Percentiles rank a stretch among this genome's conserved stretches.
Conservation (phyloP, 1,140 invertebrate genomes). For the Anthonomus grandis region DNA sequence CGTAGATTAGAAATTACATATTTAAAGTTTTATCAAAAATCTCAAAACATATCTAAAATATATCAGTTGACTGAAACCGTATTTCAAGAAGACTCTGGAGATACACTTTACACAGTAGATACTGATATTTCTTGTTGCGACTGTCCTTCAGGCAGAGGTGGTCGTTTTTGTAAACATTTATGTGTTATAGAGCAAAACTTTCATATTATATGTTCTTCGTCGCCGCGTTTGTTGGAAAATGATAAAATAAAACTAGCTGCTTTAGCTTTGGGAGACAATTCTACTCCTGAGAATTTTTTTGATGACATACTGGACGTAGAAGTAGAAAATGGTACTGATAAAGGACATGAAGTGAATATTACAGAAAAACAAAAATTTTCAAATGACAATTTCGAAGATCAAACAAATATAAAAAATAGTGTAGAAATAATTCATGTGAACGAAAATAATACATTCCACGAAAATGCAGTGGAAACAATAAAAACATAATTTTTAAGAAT, state of each 20-base stretch:
- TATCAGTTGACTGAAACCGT: not conserved
- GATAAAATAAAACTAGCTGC: not conserved
- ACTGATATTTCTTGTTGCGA: not conserved
- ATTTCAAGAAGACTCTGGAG: not conserved
- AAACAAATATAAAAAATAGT: conserved; percentile 1
- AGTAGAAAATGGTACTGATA: not conserved
- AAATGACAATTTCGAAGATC: conserved; percentile 3
- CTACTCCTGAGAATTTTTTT: conserved; percentile 6
- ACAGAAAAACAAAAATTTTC: not conserved
- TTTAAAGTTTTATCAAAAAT: not conserved
- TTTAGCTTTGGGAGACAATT: conserved; percentile 6
- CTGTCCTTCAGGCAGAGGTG: conserved; percentile 7
- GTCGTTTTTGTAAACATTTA: conserved; percentile 16
- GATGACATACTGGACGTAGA: conserved; percentile 2
- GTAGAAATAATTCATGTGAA: not conserved
- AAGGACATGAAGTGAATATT: not conserved
- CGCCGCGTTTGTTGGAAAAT: not conserved
- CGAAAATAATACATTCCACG: not conserved
- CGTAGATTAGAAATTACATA: not conserved
- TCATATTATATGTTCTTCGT: not conserved
- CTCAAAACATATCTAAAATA: not conserved
- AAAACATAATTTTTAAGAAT: conserved; percentile 6
- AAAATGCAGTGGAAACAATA: conserved; percentile 5
- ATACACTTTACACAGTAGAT: not conserved
- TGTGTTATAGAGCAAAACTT: not conserved